Base-by-base conservation (phyloP, 92 coral and sea anemone genomes). In the Pocillopora grandis region DNA sequence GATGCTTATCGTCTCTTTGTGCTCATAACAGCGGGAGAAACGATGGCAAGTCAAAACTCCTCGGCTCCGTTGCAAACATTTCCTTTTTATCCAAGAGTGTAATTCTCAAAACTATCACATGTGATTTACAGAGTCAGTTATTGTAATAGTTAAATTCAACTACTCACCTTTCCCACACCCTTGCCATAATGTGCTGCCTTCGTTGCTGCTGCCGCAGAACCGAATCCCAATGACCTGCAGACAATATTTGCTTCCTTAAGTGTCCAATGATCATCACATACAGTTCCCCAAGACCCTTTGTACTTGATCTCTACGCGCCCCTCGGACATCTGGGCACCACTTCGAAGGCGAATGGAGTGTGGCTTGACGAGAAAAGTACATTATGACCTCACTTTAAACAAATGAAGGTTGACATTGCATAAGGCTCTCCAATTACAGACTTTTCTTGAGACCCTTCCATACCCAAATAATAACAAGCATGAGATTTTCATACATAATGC, bases 171-270 rank as follows among this genome's bases (percentile, higher is more conserved):
- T 89, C 92, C 90, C 49, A 82, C 77, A 27, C 98, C 98, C 79
- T 88, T 94, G 20, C 99, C 99, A 76, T 82, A 96, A 36, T 77
- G 75, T 2, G 99, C 92, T 21, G 83, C 86, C 61, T n/a, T 74
- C 37, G 88, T 81, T 36, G 91, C 96, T 81, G 79, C 85, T 58
- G 90, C 76, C 56, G 92, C 99, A 62, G 99, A 89, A 58, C 99
- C 99, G 75, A 88, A 93, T 20, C 99, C 99, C 78, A 96, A 89
- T 13, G 92, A 88, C 76, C 99, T 92, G 85, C 99, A 96, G 62
- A 92, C 92, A 49, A 92, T 96, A 72, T 92, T 94, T 5, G 93
- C 99, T 5, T 93, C 91, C 20, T 12, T 66, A 62, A 92, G 77
- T 52, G 81, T 85, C 77, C 89, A 94, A 55, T 73, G 69, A 58